Percentiles rank a stretch among this genome's conserved stretches.
These are phyloP conservation scores for Diglossa cyanea DNA, from an alignment of 2,797 vertebrate genomes.

Conservation along the genomic window DNA sequence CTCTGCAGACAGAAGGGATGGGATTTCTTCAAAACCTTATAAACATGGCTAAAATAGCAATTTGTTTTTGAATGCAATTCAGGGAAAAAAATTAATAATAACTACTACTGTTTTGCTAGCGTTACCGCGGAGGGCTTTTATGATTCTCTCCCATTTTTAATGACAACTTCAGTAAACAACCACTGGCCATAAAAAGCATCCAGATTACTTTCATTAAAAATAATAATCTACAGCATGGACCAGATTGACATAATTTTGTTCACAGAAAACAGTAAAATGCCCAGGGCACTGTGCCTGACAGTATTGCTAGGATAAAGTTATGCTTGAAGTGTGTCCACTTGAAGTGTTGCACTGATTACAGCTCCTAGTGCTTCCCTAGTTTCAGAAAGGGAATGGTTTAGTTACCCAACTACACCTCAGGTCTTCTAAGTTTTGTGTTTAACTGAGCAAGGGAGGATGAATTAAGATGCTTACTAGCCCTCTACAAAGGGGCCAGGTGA, in stretches of 20 bases:
- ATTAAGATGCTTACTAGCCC: neutral
- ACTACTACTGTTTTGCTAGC: neutral
- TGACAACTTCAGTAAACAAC: neutral
- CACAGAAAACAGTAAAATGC: neutral
- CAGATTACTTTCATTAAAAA: neutral
- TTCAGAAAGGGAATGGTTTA: neutral
- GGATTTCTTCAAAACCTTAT: neutral
- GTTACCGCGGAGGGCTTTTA: neutral
- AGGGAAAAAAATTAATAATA: neutral
- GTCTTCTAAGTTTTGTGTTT: neutral
- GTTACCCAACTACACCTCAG: neutral
- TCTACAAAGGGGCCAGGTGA: neutral
- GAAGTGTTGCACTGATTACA: neutral
- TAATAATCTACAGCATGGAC: neutral
- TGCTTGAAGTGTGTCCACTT: neutral
- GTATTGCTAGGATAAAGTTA: neutral
- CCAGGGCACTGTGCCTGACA: neutral
- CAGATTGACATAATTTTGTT: neutral
- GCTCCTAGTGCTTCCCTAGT: neutral
- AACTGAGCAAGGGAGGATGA: neutral
- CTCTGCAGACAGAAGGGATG: neutral
- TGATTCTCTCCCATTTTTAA: neutral
- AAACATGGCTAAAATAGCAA: neutral
- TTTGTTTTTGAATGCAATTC: neutral
- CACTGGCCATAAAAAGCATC: neutral